Evolutionary conservation across 2,888 invertebrate genomes (phyloP), one percentile per base, ranked within the genome.

Genomic region (Lasioglossum figueresi): DNA sequence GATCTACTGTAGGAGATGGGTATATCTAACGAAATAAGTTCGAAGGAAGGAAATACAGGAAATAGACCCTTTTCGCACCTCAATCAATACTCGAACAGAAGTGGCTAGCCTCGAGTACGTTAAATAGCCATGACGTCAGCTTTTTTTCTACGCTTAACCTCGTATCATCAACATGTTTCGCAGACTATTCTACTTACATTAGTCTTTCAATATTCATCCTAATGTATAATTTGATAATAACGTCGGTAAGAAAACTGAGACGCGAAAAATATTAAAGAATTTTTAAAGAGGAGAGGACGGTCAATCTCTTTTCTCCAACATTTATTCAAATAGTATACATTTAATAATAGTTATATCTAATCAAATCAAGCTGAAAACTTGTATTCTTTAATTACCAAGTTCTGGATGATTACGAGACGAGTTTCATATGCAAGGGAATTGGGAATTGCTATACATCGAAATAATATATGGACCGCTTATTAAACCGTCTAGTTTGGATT

Each of bases 11-110:
- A 34, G 8, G 37, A 19, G 31, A 40, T 56, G 4, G 16, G 12
- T 19, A 34, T 48, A 34, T 59, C 40, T 37, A 4, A 40, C 37
- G 16, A 45, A 70, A 68, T n/a, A 23, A n/a, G 73, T 40, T 40
- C 23, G 52, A 52, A 59, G 8, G n/a, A 23, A 68, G 37, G 68
- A 0, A 68, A 37, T 40, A 68, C 66, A 23, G 40, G 34, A 68
- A 68, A 34, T 40, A 77, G 81, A 81, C 82, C 77, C 56, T 66
- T 43, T 45, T 48, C 31, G 45, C 12, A 56, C 68, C 31, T 59
- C 40, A 79, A 84, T 82, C 82, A 78, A 84, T 82, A 75, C 71
- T 63, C 71, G 73, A 71, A 81, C 74, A 19, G 59, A 74, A 78
- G 73, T 16, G 66, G 48, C 23, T 16, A 77, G 40, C 16, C 74